Evolutionary conservation across 2,797 vertebrate species (phyloP).

Genomic region (Meriones psammophilus): DNA sequence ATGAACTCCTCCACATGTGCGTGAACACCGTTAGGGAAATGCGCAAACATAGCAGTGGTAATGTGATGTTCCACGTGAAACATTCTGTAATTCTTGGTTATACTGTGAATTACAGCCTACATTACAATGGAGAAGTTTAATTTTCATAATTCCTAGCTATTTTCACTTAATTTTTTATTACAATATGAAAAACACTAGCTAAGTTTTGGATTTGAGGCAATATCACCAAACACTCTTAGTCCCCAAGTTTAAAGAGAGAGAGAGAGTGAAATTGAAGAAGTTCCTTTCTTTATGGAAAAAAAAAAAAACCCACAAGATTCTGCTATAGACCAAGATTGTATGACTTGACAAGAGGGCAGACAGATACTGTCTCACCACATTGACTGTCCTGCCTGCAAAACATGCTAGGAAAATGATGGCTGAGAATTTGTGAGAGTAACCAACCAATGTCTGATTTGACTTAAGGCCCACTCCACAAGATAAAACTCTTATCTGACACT

Average conservation of each 20-base stretch:
- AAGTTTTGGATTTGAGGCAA: neutral
- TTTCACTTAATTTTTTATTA: conserved; percentile 20
- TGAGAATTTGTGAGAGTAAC: neutral
- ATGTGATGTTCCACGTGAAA: neutral
- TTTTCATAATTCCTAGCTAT: neutral
- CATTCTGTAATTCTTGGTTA: conserved; percentile 28
- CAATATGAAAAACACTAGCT: neutral
- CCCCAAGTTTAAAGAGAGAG: neutral
- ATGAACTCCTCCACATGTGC: conserved; percentile 12
- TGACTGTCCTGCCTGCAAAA: neutral
- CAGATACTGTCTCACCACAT: neutral
- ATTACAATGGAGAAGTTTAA: neutral
- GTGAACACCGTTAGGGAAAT: neutral
- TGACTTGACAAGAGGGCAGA: neutral
- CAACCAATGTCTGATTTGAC: neutral
- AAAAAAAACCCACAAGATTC: neutral
- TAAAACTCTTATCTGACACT: neutral
- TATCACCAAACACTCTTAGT: neutral
- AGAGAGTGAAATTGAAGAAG: neutral
- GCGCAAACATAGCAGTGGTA: neutral
- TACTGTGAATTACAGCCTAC: neutral
- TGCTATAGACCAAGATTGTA: neutral
- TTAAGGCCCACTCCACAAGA: neutral
- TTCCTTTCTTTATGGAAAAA: neutral
- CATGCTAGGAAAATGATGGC: neutral